Evolutionary conservation across 2,888 invertebrate species (phyloP).

Genomic region (Xestia c-nigrum): DNA sequence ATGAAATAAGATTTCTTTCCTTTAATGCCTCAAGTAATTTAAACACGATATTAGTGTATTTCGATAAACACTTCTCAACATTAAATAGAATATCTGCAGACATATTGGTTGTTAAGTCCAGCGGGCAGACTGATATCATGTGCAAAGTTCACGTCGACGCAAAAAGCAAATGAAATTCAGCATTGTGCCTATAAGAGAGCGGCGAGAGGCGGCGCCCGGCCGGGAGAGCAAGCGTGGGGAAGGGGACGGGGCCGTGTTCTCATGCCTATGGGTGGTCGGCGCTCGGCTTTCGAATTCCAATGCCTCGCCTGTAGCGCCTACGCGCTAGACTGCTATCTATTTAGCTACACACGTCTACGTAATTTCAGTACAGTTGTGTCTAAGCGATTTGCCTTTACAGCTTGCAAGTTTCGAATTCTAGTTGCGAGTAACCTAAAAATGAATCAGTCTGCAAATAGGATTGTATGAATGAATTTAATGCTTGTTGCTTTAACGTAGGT

Average conservation of each 20-base stretch:
- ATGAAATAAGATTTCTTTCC: not conserved
- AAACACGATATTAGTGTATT: not conserved
- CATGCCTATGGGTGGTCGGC: slow-evolving; percentile 90
- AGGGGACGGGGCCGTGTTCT: slow-evolving; percentile 88
- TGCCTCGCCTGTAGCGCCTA: slow-evolving; percentile 89
- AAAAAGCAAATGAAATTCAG: slow-evolving; percentile 89
- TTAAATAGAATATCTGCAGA: slow-evolving; percentile 14
- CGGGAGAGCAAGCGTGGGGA: slow-evolving; percentile 86
- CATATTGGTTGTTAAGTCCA: slow-evolving; percentile 50
- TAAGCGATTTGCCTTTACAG: slow-evolving; percentile 46
- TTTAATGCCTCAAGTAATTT: not conserved
- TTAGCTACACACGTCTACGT: slow-evolving; percentile 70
- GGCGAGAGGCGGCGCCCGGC: slow-evolving; percentile 87
- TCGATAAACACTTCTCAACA: slow-evolving; percentile 3
- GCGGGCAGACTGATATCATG: slow-evolving; percentile 66
- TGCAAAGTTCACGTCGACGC: slow-evolving; percentile 75
- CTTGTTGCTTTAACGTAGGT: slow-evolving; percentile 70
- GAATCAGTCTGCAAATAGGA: slow-evolving; percentile 45
- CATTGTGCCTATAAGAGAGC: slow-evolving; percentile 85
- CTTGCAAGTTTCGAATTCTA: slow-evolving; percentile 7
- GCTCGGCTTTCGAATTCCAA: slow-evolving; percentile 90
- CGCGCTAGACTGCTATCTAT: slow-evolving; percentile 81
- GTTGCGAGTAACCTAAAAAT: slow-evolving; percentile 15
- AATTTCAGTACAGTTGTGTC: slow-evolving; percentile 57
- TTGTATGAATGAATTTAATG: slow-evolving; percentile 80